These are phyloP conservation scores for Vandiemenella viatica DNA, from an alignment of 2,888 invertebrate species.

Conservation along the genomic window DNA sequence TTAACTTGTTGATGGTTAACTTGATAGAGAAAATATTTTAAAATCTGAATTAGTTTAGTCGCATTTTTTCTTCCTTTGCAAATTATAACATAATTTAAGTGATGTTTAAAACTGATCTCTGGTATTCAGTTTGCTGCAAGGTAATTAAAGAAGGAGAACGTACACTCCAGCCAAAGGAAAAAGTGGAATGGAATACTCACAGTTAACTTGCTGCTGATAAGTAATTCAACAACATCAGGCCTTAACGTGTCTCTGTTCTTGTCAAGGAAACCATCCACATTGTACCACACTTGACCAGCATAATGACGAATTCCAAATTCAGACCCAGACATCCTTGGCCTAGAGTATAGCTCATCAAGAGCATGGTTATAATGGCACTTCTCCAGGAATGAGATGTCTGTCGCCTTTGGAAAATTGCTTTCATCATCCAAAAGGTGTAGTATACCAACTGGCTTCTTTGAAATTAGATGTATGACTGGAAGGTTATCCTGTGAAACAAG, in stretches of 20 bases:
- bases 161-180: no score
- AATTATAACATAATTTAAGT: no score
- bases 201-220: constrained; percentile 62
- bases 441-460: constrained; percentile 93
- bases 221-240: constrained; percentile 73
- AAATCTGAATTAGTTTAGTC: no score
- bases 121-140: no score
- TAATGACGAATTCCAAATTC: constrained; percentile 69
- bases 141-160: no score
- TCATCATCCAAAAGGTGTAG: constrained; percentile 93
- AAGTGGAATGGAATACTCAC: no score
- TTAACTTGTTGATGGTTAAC: no score
- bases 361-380: constrained; percentile 98
- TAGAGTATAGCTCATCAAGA: constrained; percentile 79
- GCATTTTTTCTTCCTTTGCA: no score
- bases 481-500: constrained; percentile 34
- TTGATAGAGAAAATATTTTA: no score
- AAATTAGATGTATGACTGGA: constrained; percentile 77
- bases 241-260: constrained; percentile 90
- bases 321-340: constrained; percentile 48
- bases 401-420: constrained; percentile 94
- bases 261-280: constrained; percentile 87
- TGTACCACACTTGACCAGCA: constrained; percentile 79
- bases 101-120: no score
- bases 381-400: constrained; percentile 87